Conservation (phyloP, 2,113 vertebrate species). For the Gnathonemus longibarbis region DNA sequence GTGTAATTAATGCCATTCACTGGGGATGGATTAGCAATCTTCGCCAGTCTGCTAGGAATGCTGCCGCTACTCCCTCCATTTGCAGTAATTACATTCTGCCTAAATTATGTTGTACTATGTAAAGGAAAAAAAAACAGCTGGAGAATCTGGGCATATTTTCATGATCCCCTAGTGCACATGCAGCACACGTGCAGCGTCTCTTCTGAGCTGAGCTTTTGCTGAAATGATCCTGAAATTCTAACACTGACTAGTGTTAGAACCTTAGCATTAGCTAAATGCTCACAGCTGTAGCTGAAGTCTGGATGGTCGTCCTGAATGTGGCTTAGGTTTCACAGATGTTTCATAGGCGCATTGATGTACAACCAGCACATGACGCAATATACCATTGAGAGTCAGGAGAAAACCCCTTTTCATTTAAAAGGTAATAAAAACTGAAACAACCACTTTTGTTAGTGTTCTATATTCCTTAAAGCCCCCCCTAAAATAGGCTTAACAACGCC, state of each 20-base stretch:
- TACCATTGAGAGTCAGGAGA: background rate
- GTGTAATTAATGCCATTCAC: conserved; percentile 17
- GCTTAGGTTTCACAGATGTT: background rate
- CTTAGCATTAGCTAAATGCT: background rate
- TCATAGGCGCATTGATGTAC: background rate
- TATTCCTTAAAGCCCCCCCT: background rate
- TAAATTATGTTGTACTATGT: background rate
- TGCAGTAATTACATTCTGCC: conserved; percentile 3
- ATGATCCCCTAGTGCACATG: background rate
- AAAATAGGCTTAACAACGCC: too few relatives aligned
- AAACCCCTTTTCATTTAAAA: background rate
- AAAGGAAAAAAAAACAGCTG: background rate
- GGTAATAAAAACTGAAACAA: background rate
- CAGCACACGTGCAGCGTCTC: background rate
- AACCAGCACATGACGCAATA: background rate
- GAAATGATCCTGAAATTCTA: background rate
- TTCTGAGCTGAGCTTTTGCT: background rate
- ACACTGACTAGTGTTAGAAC: background rate
- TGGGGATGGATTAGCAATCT: conserved; percentile 2
- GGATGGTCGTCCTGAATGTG: background rate
- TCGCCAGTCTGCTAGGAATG: background rate
- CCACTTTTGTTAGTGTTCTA: background rate
- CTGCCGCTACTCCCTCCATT: background rate
- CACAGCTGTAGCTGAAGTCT: background rate
- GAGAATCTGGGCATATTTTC: background rate